Evolutionary conservation across 2,113 vertebrate genomes (phyloP).

Genomic region (Lates calcarifer): DNA sequence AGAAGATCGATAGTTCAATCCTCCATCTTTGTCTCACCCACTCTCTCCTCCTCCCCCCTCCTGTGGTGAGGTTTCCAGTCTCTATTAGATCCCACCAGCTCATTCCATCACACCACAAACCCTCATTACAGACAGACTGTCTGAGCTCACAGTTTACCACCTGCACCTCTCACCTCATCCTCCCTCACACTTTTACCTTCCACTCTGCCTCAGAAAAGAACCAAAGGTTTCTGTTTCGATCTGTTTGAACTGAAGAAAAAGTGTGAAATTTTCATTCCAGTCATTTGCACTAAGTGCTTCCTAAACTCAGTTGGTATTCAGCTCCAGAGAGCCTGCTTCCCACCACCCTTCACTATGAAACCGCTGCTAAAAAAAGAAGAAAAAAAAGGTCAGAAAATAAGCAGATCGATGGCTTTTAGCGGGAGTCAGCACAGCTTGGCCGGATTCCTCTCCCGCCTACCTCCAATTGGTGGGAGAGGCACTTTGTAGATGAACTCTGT

Average conservation of each 20-base stretch:
- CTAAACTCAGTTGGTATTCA: neutral
- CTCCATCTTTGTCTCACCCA: conserved; percentile 9
- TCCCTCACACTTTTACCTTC: neutral
- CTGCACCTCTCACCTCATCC: neutral
- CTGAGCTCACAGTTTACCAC: conserved; percentile 5
- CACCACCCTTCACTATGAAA: neutral
- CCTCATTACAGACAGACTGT: conserved; percentile 1
- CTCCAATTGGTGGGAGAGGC: conserved; percentile 7
- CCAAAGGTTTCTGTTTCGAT: neutral
- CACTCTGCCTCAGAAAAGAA: neutral
- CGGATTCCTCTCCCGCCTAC: conserved; percentile 17
- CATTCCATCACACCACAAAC: neutral
- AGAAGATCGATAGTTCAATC: conserved; percentile 44
- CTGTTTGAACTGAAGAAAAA: neutral
- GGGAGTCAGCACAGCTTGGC: conserved; percentile 9
- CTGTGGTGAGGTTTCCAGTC: conserved; percentile 2
- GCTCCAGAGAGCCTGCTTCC: neutral
- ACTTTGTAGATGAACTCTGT: conserved; percentile 23
- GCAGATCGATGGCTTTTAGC: conserved; percentile 26
- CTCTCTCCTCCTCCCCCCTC: neutral
- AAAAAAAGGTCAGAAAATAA: conserved; percentile 20
- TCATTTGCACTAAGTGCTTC: neutral
- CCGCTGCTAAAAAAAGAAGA: conserved; percentile 8
- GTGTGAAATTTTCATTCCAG: neutral
- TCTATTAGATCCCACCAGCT: neutral